Percentiles rank a stretch among this genome's conserved stretches.
Conservation (phyloP, 1,140 invertebrate species). For the Megalonaias nervosa region DNA sequence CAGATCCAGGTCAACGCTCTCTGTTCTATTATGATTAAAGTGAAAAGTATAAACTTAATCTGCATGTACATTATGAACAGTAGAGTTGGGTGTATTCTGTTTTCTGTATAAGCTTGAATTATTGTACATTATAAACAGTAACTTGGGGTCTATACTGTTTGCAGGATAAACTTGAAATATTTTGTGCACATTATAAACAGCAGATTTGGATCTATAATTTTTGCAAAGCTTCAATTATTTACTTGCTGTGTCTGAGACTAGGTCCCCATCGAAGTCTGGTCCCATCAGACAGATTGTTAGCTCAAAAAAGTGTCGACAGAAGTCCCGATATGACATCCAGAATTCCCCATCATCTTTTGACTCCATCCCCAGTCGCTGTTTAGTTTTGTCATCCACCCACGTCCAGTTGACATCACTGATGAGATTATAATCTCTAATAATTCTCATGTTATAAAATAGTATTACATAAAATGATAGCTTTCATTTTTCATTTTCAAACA, state of each 20-base stretch:
- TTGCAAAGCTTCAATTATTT: constrained; percentile 1
- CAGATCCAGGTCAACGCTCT: too few species aligned
- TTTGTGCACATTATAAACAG: too few species aligned
- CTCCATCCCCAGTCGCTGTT: constrained; percentile 62
- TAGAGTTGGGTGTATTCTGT: too few species aligned
- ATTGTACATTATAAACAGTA: too few species aligned
- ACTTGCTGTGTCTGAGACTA: constrained; percentile 68
- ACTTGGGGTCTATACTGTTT: too few species aligned
- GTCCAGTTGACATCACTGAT: constrained; percentile 77
- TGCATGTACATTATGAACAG: too few species aligned
- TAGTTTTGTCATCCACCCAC: constrained; percentile 72
- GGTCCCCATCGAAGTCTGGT: constrained; percentile 73
- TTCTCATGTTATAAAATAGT: background rate
- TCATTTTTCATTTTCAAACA: background rate
- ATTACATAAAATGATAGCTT: background rate
- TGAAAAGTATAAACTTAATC: too few species aligned
- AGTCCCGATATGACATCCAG: constrained; percentile 74
- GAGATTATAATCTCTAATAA: constrained; percentile 1
- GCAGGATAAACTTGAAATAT: too few species aligned
- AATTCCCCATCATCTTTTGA: constrained; percentile 73
- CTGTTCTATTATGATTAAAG: too few species aligned
- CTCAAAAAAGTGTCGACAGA: constrained; percentile 72
- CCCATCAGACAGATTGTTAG: constrained; percentile 73
- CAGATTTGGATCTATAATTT: too few species aligned
- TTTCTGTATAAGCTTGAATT: too few species aligned